Evolutionary conservation across 2,797 vertebrate species (phyloP).

Genomic region (Melanitta fusca): DNA sequence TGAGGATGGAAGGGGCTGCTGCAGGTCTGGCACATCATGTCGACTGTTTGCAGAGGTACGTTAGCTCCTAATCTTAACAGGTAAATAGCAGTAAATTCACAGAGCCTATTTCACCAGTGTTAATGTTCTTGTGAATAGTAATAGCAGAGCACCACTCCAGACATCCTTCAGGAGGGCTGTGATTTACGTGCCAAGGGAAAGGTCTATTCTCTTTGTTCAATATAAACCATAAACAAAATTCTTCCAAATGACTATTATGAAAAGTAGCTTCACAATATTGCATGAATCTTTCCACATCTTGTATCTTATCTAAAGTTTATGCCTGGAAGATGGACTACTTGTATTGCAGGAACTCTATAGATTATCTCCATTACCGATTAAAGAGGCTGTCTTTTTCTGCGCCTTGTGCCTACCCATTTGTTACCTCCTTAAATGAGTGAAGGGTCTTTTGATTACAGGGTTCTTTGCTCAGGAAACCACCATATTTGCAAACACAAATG

Average conservation of each 20-base stretch:
- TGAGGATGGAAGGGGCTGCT: background rate
- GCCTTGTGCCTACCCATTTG: conserved; percentile 57
- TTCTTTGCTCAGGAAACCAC: conserved; percentile 69
- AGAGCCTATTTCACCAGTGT: background rate
- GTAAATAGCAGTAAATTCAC: conserved; percentile 65
- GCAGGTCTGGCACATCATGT: background rate
- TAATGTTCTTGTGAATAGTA: conserved; percentile 64
- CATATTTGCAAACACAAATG: conserved; percentile 79
- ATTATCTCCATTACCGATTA: conserved; percentile 68
- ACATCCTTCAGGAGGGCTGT: conserved; percentile 27
- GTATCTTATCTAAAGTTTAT: conserved; percentile 49
- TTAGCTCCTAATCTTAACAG: background rate
- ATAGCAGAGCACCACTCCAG: background rate
- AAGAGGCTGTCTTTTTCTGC: background rate
- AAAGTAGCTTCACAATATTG: conserved; percentile 48
- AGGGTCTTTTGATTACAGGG: conserved; percentile 64
- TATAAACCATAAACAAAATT: conserved; percentile 63
- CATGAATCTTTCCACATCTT: conserved; percentile 59
- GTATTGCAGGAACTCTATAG: conserved; percentile 57
- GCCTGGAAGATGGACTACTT: conserved; percentile 43
- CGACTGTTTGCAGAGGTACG: background rate
- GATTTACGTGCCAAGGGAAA: conserved; percentile 48
- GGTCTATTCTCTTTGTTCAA: conserved; percentile 67
- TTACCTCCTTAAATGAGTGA: conserved; percentile 74
- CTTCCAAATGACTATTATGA: conserved; percentile 44